Percentiles rank a stretch among this genome's conserved stretches.
Conservation (phyloP, 2,797 vertebrate species). For the Meriones psammophilus region DNA sequence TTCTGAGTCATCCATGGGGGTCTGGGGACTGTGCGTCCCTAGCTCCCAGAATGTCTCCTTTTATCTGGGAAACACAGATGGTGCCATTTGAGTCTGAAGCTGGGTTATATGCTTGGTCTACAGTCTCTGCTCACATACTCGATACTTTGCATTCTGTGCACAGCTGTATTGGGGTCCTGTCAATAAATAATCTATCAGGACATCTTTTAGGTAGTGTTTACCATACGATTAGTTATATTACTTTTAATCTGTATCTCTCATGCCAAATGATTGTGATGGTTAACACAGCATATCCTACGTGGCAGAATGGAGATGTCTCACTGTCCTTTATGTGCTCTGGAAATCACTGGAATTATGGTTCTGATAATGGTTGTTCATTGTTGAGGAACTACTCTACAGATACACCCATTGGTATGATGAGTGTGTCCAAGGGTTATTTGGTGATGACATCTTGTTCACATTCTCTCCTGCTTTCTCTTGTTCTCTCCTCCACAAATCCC, state of each 20-base stretch:
- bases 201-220: background rate
- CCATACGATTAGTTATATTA: background rate
- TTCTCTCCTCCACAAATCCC: background rate
- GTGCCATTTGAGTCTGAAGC: too few species aligned
- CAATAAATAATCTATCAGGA: background rate
- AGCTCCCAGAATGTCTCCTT: too few species aligned
- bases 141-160: too few species aligned
- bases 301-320: background rate
- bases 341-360: background rate
- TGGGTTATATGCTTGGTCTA: too few species aligned
- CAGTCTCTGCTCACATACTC: too few species aligned
- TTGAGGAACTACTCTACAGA: background rate
- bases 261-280: background rate
- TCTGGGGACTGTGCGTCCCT: too few species aligned
- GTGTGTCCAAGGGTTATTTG: background rate
- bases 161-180: too few species aligned
- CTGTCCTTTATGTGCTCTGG: background rate
- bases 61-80: too few species aligned
- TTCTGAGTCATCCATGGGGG: too few species aligned
- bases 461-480: too few species aligned
- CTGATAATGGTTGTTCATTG: background rate
- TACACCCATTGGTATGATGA: background rate
- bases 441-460: background rate
- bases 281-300: background rate
- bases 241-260: background rate